These are phyloP conservation scores for Griposia aprilina DNA, from an alignment of 2,888 invertebrate species.

Conservation along the genomic window DNA sequence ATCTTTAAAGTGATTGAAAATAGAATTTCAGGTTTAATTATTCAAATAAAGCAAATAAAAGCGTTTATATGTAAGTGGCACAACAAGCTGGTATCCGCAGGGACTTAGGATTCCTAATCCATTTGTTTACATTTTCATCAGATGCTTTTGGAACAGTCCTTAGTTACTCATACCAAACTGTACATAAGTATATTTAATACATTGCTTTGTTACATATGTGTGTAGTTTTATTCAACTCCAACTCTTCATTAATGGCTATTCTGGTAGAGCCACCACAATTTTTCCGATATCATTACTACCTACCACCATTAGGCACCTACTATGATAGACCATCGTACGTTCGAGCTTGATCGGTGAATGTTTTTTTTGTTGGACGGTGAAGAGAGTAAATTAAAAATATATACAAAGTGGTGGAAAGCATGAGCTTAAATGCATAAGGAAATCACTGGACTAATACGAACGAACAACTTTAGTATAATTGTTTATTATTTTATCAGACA, in stretches of 20 bases:
- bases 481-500: not conserved
- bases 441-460: not conserved
- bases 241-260: not conserved
- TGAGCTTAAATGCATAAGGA: too few species aligned
- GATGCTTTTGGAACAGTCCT: not conserved
- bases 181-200: slow-evolving; percentile 67
- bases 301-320: not conserved
- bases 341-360: not conserved
- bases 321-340: too few species aligned
- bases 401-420: too few species aligned
- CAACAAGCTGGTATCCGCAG: not conserved
- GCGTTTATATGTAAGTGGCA: too few species aligned
- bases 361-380: not conserved
- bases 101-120: not conserved
- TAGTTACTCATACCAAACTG: slow-evolving; percentile 63
- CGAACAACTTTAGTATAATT: not conserved
- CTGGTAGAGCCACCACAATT: not conserved
- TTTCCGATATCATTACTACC: not conserved
- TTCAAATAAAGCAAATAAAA: not conserved
- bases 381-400: too few species aligned
- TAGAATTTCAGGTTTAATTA: too few species aligned
- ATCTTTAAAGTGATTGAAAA: not conserved
- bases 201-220: slow-evolving; percentile 64
- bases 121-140: not conserved
- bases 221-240: slow-evolving; percentile 8